Evolutionary conservation across 64 coral and sea anemone species (phyloP).

Genomic region (Acropora yongei): DNA sequence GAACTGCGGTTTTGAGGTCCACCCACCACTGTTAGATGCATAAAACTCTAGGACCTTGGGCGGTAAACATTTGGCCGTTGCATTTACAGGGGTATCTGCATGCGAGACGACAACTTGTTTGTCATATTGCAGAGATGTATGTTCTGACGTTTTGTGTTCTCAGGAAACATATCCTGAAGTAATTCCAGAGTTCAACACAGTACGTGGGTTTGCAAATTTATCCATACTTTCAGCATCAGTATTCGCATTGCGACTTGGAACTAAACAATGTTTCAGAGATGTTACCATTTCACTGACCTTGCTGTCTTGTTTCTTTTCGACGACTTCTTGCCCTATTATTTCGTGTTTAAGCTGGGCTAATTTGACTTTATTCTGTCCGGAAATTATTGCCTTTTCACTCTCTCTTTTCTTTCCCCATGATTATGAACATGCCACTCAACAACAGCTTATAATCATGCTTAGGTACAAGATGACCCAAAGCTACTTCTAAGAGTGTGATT

Average conservation of each 20-base stretch:
- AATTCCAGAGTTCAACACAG: background rate
- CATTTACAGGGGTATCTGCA: background rate
- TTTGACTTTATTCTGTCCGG: background rate
- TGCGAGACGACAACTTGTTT: background rate
- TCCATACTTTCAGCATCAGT: background rate
- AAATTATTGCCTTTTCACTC: background rate
- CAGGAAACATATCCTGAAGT: background rate
- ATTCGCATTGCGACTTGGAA: too few relatives aligned
- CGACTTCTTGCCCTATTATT: background rate
- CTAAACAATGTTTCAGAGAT: background rate
- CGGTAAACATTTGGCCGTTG: too few relatives aligned
- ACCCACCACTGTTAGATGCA: too few relatives aligned
- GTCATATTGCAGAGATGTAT: background rate
- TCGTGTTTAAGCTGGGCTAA: background rate
- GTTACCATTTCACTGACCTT: background rate
- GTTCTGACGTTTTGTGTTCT: background rate
- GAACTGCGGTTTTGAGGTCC: too few relatives aligned
- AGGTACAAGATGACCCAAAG: too few relatives aligned
- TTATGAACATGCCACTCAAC: too few relatives aligned
- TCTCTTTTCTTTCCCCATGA: slow-evolving; percentile 11
- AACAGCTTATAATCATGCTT: too few relatives aligned
- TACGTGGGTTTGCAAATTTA: background rate
- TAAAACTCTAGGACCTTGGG: too few relatives aligned
- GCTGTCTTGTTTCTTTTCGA: background rate
- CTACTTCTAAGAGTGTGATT: too few relatives aligned